phyloP scores from a whole-genome alignment of 2,113 vertebrate species.

The Erythrolamprus reginae region DNA sequence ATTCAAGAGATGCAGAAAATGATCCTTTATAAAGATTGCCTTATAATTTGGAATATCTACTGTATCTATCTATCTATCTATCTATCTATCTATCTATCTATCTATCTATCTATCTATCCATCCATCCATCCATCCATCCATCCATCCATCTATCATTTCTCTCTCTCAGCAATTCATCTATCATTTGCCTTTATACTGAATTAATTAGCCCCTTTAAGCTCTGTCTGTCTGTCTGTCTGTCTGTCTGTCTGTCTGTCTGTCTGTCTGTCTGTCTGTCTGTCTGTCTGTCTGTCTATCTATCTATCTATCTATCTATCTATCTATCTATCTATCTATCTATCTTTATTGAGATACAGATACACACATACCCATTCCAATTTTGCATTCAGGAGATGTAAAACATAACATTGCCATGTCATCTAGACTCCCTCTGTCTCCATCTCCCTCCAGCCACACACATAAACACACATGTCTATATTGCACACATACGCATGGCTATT shows the following conservation, averaged over 20 bases:
- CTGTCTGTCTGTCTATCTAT: no score
- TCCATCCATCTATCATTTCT: no score
- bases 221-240: no score
- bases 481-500: conserved; percentile 13
- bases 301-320: no score
- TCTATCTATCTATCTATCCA: no score
- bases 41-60: neutral
- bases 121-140: no score
- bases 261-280: neutral
- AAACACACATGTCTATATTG: neutral
- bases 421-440: neutral
- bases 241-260: neutral
- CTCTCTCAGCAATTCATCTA: no score
- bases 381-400: neutral
- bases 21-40: neutral
- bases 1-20: neutral
- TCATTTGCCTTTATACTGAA: no score
- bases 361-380: neutral
- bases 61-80: no score
- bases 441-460: neutral
- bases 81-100: no score
- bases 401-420: neutral
- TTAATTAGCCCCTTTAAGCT: no score
- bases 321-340: neutral
- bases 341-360: neutral